A percentile compares a stretch with the other conserved stretches of the same genome.
Conservation (phyloP, 30 jellyfish, hydroid and myxozoan genomes). For the Cassiopea xamachana region DNA sequence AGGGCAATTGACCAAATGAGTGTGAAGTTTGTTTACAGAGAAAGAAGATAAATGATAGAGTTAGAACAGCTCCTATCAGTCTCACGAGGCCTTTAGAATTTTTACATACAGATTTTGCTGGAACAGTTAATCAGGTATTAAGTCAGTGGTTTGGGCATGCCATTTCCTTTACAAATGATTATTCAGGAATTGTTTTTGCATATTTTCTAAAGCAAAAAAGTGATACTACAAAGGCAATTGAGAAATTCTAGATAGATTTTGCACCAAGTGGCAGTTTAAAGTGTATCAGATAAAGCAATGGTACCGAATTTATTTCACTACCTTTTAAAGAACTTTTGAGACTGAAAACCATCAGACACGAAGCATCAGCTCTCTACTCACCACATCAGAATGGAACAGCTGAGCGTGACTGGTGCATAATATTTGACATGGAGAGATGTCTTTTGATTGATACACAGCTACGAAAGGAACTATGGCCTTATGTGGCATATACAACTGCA, state of each 20-base stretch:
- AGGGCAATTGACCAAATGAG: too few species aligned
- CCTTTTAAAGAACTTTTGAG: not conserved
- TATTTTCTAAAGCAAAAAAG: not conserved
- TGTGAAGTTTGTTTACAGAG: too few species aligned
- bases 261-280: not conserved
- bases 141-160: too few species aligned
- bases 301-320: not conserved
- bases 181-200: too few species aligned
- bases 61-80: too few species aligned
- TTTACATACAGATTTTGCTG: too few species aligned
- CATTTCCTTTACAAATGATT: too few species aligned
- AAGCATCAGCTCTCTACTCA: constrained; percentile 28
- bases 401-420: constrained; percentile 29
- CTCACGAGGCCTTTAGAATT: too few species aligned
- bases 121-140: too few species aligned
- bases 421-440: constrained; percentile 47
- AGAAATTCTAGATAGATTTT: not conserved
- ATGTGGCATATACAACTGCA: constrained; percentile 16
- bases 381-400: constrained; percentile 65
- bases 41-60: too few species aligned
- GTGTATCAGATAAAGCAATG: not conserved
- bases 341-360: not conserved
- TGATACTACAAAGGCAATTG: not conserved
- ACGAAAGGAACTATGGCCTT: constrained; percentile 30
- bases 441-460: not conserved